Base-by-base conservation (phyloP, 2,797 vertebrate species). In the Neostethus bicornis region DNA sequence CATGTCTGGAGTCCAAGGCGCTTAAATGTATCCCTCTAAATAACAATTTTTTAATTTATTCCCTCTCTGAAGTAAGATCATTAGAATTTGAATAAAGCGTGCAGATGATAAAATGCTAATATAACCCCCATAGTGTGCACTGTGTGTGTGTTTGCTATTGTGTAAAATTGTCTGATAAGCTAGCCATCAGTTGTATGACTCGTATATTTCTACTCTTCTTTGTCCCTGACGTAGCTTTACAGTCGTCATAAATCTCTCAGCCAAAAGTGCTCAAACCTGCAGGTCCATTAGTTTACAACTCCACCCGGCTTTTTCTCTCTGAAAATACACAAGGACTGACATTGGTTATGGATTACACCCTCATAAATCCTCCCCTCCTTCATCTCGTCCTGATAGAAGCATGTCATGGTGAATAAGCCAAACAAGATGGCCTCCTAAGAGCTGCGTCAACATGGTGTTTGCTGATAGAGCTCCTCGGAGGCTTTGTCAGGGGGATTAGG, bases 11-110 rank as follows among this genome's bases (percentile, higher is more conserved):
- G 89, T 93, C 86, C 83, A 87, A 87, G 84, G 89, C 83, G 79
- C 91, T 93, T 92, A 93, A 41, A 94, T 93, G 89, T 85, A 66
- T 92, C 90, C 92, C 92, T 94, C 91, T 91, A 92, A 94, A 94
- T 94, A 94, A 94, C 88, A 91, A 85, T 89, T 87, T 88, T 85
- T 77, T 85, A 92, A 95, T 92, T 94, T 92, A 90, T 91, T 91
- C 70, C 85, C 77, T 92, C 69, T 93, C 88, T 81, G 43, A 85
- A 86, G 91, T 90, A 82, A 86, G 90, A 90, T 93, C 91, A 93
- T 92, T 93, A 87, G 73, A 73, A 83, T 90, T 88, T 85, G 87
- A 93, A 92, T 89, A 92, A 92, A 92, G 91, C 78, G 65, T 80
- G 90, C 71, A 82, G 83, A 89, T 88, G 90, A 91, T 86, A 70